Evolutionary conservation across 2,113 vertebrate genomes (phyloP), one percentile per base, ranked within the genome.

Genomic region (Tetrao urogallus): DNA sequence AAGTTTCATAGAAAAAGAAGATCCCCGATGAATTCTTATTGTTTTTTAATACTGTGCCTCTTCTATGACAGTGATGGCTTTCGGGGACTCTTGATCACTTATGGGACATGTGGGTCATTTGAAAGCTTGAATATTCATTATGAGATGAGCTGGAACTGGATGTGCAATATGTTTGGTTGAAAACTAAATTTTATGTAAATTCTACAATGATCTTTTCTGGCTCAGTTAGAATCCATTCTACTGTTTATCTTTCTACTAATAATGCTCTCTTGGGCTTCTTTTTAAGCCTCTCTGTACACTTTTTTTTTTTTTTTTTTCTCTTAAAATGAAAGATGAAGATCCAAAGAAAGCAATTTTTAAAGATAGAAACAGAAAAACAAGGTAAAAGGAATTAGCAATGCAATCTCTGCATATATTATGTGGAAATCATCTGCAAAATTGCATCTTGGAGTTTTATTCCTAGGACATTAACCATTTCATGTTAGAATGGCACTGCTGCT

Each of bases 151-250:
- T 93, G 91, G 82, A 95, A 96, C 92, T 91, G 45, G 60, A 89
- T 93, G 24, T 63, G 78, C 77, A 96, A 84, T 90, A 91, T 89
- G 75, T 93, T 92, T 93, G 87, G 78, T 94, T 91, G 87, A 91
- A 89, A 94, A 96, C 86, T 90, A 95, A 96, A 94, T 96, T 96
- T 96, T 95, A 96, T 94, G 89, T 91, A 96, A 93, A 96, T 95
- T 96, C 89, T 93, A 60, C 78, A 87, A 67, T 92, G 89, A 92
- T 96, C 89, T 95, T 97, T 95, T 94, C 88, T 96, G 88, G 90
- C 91, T 96, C 93, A 91, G 91, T 92, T 94, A 94, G 90, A 94
- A 94, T 84, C 86, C 61, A 88, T 88, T 94, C 88, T 61, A 76
- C 94, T 95, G 93, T 95, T 96, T 95, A 87, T 95, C 94, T 94